Evolutionary conservation across 2,888 invertebrate genomes (phyloP), one percentile per base, ranked within the genome.

Genomic region (Spialia ferax): DNA sequence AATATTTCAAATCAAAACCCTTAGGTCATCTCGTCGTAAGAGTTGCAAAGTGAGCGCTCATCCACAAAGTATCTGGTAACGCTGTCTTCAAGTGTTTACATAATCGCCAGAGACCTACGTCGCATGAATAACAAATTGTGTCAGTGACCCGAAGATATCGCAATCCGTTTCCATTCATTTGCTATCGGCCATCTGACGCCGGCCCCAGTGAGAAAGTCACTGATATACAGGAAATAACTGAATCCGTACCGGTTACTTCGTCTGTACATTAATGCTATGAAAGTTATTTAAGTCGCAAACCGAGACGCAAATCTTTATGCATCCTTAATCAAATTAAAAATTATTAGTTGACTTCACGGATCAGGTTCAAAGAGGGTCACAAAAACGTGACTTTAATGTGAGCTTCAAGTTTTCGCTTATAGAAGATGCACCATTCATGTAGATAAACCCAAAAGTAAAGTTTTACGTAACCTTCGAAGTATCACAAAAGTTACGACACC

Each of bases 171-270:
- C 42, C 48, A 32, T 56, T 64, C 32, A 10, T 18, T 26, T 56
- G 48, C 55, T 64, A 64, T 63, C 63, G 45, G 56, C 20, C 63
- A 56, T 63, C 56, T 56, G 20, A 38, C 42, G 38, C 52, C 54
- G 38, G 23, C 50, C 50, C 23, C 50, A 11, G 22, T 50, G 54
- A 54, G 54, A 54, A 54, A 54, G 54, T 26, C 54, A 15, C 23
- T 20, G 54, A 54, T 26, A 15, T 26, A 26, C 54, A 54, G 54
- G 54, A 54, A 54, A 23, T 54, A 15, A 23, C 26, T 54, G 54
- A 26, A 10, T 26, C 7, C n/a, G 15, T 26, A 54, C 54, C 26
- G n/a, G 54, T 26, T 54, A 18, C 45, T 45, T 45, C 15, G 45
- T 45, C 45, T 18, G 45, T 15, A 15, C 18, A 15, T 18, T 45